A percentile compares a stretch with the other conserved stretches of the same genome.
Evolutionary conservation across 64 coral and sea anemone genomes (phyloP).

Genomic region (Hydrozoanthus tunicans): DNA sequence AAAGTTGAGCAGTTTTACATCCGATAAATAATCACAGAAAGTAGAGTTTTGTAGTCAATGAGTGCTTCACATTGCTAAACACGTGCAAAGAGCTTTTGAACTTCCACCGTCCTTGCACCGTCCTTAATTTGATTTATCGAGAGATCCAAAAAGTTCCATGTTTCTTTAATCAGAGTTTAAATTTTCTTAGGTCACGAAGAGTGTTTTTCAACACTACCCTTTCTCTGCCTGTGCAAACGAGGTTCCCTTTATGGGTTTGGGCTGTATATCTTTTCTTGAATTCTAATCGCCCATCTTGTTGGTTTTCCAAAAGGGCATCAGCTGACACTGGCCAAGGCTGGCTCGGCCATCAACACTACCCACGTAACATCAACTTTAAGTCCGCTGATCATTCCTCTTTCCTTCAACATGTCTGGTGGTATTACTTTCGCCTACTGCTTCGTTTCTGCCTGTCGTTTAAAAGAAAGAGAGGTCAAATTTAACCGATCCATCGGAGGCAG

Average conservation of each 20-base stretch:
- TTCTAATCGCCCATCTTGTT: slow-evolving; percentile 34
- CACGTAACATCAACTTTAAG: not conserved
- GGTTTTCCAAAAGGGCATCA: slow-evolving; percentile 51
- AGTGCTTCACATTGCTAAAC: not conserved
- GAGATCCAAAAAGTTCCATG: not conserved
- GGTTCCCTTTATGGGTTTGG: slow-evolving; percentile 48
- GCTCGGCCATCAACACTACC: not conserved
- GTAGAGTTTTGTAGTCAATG: too few relatives aligned
- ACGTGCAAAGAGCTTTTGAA: too few relatives aligned
- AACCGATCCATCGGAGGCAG: not conserved
- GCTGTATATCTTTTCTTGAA: not conserved
- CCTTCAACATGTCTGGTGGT: slow-evolving; percentile 2
- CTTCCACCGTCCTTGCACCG: too few relatives aligned
- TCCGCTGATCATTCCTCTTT: not conserved
- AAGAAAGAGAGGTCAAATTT: not conserved
- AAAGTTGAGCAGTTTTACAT: not conserved
- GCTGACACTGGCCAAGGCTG: slow-evolving; percentile 34
- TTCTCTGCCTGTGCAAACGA: slow-evolving; percentile 9
- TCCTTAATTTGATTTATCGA: not conserved
- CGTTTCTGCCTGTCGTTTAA: not conserved
- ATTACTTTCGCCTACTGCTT: not conserved
- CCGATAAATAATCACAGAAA: too few relatives aligned
- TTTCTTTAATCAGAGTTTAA: not conserved
- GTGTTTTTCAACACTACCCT: slow-evolving; percentile 62
- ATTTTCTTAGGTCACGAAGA: slow-evolving; percentile 17